Base-by-base conservation (phyloP, 1,140 invertebrate genomes). In the Trichoplusia ni region DNA sequence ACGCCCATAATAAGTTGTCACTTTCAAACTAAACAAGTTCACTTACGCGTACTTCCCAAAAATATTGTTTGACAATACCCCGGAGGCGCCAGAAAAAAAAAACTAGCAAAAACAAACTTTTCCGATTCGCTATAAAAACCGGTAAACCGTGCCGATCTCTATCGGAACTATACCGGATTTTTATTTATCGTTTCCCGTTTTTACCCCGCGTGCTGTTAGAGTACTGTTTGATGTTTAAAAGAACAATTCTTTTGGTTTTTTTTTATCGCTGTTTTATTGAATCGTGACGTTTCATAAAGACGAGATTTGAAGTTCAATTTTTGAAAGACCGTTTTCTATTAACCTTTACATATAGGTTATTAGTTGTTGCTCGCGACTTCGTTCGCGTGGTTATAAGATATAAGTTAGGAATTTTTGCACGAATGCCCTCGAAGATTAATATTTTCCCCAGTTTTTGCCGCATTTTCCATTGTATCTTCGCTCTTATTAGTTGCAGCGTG, bases 81-180 rank as follows among this genome's bases (percentile, higher is more conserved):
- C 11, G 9, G 44, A 47, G 59, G 59, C 44, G 56, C 14, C 11
- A 23, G 9, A 23, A 19, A 49, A 47, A 19, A 49, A 47, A 61
- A 61, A 61, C 13, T 49, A 38, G 31, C 18, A 18, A 49, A 47
- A 61, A 61, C 31, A 47, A 61, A 61, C 31, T 61, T 61, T 37
- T 11, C 59, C 44, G 31, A 61, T 61, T 61, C 46, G 44, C 19
- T 49, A 61, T 49, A 51, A 61, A 61, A 61, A 61, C 44, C 59
- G 59, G 44, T 61, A 61, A 61, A 49, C 59, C 59, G 59, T 46
- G 16, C 33, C 44, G 59, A 61, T 61, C 31, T 47, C 31, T 61
- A 61, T 61, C 31, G 59, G 33, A 33, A 61, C 40, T 49, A 21
- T 61, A 49, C 21, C 44, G 59, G 42, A 40, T 49, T 61, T 61